Evolutionary conservation across 37 sponge, comb jelly and placozoan genomes (phyloP), one percentile per base, ranked within the genome.

Genomic region (Amphimedon queenslandica): DNA sequence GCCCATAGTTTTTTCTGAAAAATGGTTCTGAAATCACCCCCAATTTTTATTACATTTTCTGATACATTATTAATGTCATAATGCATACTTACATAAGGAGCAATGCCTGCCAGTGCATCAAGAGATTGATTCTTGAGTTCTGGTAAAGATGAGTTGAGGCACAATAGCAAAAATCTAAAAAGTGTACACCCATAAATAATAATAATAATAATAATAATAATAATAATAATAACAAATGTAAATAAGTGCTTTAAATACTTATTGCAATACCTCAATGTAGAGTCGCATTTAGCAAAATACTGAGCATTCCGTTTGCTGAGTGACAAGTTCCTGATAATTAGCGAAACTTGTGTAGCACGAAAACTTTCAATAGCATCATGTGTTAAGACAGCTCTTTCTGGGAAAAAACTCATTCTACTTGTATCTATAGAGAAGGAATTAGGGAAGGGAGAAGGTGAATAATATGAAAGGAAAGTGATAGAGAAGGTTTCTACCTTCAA

Each of bases 271-370:
- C 72, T 80, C 21, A 69, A 4, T 29, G 70, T 24, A 16, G 47
- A 51, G 2, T 57, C 37, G 27, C 72, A 43, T 53, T 38, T 21
- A 30, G 57, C 81, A n/a, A 80, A 57, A 30, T 24, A 34, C 20
- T 37, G 37, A 35, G 38, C 56, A 64, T 43, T 53, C 3, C n/a
- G 23, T 1, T 73, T 56, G 20, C 64, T 58, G 37, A 72, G 41
- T 20, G 81, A 80, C 3, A 87, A 73, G 63, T 87, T 87, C 24
- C 72, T 77, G 10, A 87, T 63, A 42, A 87, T 72, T 28, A 35
- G 76, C 38, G 55, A 37, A 21, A 87, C 63, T 71, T 87, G 87
- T 6, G 67, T 57, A 10, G 76, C 80, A 25, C 80, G 72, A 20
- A 58, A 66, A 36, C 64, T 42, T 60, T 78, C 80, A 27, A 79